These are phyloP conservation scores for Lophotis ruficrista DNA, from an alignment of 2,113 vertebrate species.

Conservation along the genomic window DNA sequence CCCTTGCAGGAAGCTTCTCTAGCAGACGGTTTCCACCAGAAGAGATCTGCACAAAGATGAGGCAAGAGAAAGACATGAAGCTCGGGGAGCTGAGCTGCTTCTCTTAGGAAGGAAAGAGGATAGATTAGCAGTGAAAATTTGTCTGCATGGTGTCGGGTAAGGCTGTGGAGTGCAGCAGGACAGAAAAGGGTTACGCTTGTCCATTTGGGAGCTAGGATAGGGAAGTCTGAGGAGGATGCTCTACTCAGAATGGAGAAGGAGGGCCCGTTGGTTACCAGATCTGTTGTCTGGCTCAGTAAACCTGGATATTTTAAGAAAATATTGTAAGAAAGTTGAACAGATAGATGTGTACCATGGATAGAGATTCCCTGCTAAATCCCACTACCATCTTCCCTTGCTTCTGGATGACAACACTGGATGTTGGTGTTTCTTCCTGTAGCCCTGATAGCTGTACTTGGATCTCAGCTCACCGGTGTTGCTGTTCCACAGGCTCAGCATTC, in stretches of 20 bases:
- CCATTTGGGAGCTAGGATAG: neutral
- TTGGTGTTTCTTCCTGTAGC: neutral
- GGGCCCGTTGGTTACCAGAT: neutral
- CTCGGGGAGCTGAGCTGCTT: neutral
- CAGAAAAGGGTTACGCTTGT: neutral
- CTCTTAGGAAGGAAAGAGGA: neutral
- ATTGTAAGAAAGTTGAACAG: neutral
- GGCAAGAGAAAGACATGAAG: neutral
- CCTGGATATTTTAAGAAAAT: neutral
- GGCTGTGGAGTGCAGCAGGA: neutral
- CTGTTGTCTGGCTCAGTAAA: neutral
- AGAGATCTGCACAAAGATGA: constrained; percentile 70
- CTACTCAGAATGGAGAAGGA: neutral
- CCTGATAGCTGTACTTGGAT: neutral
- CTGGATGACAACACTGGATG: constrained; percentile 33
- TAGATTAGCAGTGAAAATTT: neutral
- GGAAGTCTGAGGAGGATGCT: neutral
- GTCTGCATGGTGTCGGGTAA: neutral
- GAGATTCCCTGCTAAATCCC: constrained; percentile 71
- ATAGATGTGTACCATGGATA: constrained; percentile 69
- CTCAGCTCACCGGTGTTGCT: neutral
- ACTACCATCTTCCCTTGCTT: constrained; percentile 64
- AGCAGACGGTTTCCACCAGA: no score
- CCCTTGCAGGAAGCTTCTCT: no score
- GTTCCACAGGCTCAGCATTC: constrained; percentile 64